A percentile compares a stretch with the other conserved stretches of the same genome.
Conservation (phyloP, 2,797 vertebrate species). For the Halcyon badia region DNA sequence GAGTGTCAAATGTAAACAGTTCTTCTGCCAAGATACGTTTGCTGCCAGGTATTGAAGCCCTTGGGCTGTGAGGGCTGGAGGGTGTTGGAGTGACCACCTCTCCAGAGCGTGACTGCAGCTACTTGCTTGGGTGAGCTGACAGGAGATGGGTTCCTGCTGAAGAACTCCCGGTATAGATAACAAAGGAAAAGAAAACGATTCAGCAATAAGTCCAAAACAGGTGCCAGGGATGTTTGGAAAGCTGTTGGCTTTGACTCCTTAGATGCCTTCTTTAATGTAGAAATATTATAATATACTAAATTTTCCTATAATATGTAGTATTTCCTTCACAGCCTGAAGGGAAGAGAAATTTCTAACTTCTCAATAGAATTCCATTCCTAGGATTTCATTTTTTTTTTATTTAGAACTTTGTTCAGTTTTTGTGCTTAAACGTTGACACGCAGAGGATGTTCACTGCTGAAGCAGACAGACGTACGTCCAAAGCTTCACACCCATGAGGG, state of each 20-base stretch:
- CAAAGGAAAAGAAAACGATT: background rate
- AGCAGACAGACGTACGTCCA: background rate
- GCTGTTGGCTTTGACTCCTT: background rate
- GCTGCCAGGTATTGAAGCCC: background rate
- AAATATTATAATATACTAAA: background rate
- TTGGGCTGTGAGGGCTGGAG: background rate
- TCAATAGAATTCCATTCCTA: background rate
- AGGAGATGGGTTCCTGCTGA: background rate
- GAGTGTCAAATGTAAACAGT: background rate
- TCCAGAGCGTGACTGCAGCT: background rate
- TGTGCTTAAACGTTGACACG: background rate
- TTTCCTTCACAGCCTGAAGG: background rate
- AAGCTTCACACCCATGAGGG: background rate
- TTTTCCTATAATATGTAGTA: background rate
- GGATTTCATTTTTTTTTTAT: background rate
- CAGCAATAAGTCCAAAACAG: background rate
- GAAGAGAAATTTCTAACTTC: background rate
- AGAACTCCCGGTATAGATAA: background rate
- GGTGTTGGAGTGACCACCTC: background rate
- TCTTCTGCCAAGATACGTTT: background rate
- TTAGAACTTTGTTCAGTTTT: background rate
- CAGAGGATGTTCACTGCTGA: background rate
- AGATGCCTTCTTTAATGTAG: background rate
- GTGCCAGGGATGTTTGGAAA: background rate
- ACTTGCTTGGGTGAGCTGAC: accelerated